phyloP scores from a whole-genome alignment of 2,888 invertebrate genomes.

The Tricholauxania praeusta region DNA sequence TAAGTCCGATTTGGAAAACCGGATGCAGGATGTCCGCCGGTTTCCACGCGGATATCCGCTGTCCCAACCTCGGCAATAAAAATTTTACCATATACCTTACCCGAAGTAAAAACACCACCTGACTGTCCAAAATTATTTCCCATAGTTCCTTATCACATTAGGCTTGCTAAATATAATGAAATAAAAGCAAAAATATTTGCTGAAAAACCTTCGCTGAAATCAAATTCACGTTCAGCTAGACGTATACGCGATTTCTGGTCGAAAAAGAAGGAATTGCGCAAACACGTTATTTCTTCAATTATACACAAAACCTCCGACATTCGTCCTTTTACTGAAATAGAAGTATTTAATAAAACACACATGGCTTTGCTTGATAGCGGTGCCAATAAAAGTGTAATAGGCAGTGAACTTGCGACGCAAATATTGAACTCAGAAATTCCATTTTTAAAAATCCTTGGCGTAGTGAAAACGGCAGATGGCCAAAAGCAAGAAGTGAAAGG shows the following conservation, averaged over 20 bases:
- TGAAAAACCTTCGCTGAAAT: no score
- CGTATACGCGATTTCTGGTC: not conserved
- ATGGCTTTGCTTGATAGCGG: conserved; percentile 16
- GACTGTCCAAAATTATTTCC: not conserved
- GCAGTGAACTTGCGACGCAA: not conserved
- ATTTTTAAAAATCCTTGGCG: no score
- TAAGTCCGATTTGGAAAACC: conserved; percentile 29
- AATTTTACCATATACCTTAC: not conserved
- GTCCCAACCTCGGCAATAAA: no score
- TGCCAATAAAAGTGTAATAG: conserved; percentile 15
- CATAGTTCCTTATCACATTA: not conserved
- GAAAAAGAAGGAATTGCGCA: conserved; percentile 4
- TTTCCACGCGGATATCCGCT: not conserved
- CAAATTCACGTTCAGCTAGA: no score
- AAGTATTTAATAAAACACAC: not conserved
- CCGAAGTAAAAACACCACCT: not conserved
- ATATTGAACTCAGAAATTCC: no score
- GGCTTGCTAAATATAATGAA: not conserved
- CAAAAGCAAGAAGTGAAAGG: not conserved
- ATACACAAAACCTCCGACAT: conserved; percentile 2
- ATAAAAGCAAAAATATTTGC: no score
- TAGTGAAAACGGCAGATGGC: conserved; percentile 1
- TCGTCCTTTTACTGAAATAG: conserved; percentile 8
- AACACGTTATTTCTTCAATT: conserved; percentile 1
- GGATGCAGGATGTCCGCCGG: not conserved